Percentiles rank a stretch among this genome's conserved stretches.
These are phyloP conservation scores for Synanthedon formicaeformis DNA, from an alignment of 2,888 invertebrate genomes.

Conservation along the genomic window DNA sequence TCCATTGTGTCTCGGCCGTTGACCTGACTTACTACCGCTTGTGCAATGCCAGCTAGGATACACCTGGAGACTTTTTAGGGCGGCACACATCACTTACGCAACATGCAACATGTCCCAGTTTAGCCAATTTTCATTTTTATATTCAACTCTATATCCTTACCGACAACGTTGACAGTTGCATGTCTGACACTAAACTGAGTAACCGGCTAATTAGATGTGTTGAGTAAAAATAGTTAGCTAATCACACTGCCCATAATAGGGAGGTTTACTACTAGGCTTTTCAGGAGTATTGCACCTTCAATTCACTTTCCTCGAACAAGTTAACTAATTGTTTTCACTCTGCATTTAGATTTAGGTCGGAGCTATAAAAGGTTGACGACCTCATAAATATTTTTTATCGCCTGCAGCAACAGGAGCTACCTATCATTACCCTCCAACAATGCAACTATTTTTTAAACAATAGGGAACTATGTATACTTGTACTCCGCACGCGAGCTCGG, in stretches of 20 bases:
- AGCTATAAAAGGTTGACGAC: slow-evolving; percentile 20
- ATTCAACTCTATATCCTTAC: no score
- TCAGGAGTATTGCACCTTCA: no score
- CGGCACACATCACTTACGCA: background rate
- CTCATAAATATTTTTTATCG: slow-evolving; percentile 13
- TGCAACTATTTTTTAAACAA: background rate
- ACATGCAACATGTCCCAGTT: no score
- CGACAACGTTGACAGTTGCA: no score
- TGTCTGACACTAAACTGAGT: no score
- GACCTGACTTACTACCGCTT: slow-evolving; percentile 28
- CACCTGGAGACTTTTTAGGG: slow-evolving; percentile 33
- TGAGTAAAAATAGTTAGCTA: no score
- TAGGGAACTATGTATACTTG: background rate
- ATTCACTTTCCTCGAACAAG: background rate
- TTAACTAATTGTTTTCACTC: background rate
- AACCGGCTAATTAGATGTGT: no score
- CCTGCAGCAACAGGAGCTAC: slow-evolving; percentile 13
- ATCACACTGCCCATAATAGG: no score
- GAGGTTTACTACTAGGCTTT: no score
- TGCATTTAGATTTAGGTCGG: slow-evolving; percentile 16
- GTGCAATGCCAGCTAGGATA: slow-evolving; percentile 30
- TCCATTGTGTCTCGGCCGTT: slow-evolving; percentile 40
- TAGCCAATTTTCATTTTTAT: no score
- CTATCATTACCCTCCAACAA: slow-evolving; percentile 4
- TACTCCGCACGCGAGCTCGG: no score